Evolutionary conservation across 2,113 vertebrate species (phyloP).

Genomic region (Spilogale gracilis): DNA sequence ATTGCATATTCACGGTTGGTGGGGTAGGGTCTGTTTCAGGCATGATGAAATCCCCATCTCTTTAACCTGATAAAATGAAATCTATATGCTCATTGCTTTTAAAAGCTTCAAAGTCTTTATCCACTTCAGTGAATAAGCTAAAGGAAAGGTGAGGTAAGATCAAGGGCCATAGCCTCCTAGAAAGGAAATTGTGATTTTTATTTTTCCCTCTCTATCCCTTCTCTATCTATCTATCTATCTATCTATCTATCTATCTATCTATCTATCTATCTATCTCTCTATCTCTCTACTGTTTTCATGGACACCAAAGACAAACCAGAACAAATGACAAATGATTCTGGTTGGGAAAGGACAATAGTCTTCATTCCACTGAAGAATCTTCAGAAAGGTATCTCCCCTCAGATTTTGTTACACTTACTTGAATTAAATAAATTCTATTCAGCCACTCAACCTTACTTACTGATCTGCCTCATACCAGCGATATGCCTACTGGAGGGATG

Average conservation of each 20-base stretch:
- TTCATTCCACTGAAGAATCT: neutral
- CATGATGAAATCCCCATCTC: constrained; percentile 4
- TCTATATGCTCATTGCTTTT: constrained; percentile 53
- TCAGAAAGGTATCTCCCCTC: neutral
- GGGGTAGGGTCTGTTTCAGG: neutral
- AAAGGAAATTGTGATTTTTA: neutral
- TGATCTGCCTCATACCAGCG: neutral
- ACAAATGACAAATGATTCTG: neutral
- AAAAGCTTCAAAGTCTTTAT: constrained; percentile 56
- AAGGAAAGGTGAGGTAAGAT: constrained; percentile 53
- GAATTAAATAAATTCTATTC: constrained; percentile 8
- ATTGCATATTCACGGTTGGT: neutral
- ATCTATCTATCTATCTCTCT: neutral
- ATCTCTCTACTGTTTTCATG: neutral
- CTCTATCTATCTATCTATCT: neutral
- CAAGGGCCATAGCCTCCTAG: neutral
- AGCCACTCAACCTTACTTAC: neutral
- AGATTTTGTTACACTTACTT: neutral
- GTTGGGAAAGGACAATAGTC: constrained; percentile 41
- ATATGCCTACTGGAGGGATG: neutral
- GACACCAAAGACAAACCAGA: constrained; percentile 20
- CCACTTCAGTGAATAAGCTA: constrained; percentile 38
- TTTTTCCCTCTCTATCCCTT: neutral
- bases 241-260: neutral
- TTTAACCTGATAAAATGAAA: constrained; percentile 55